Conservation (phyloP, 1,140 invertebrate genomes). For the Neotoxoptera formosana region DNA sequence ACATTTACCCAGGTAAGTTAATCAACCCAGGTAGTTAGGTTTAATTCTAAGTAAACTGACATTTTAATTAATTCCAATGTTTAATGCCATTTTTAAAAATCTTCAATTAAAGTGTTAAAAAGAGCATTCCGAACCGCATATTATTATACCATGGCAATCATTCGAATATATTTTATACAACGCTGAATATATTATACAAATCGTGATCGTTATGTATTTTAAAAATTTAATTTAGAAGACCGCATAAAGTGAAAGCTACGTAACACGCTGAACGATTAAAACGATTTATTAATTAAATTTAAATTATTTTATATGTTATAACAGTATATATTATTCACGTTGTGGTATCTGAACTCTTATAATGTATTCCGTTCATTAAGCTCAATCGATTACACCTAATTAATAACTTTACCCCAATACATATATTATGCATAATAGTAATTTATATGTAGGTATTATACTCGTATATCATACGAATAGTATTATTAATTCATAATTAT, state of each 20-base stretch:
- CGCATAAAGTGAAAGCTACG: background rate
- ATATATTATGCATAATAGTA: background rate
- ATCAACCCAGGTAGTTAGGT: no score
- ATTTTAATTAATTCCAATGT: background rate
- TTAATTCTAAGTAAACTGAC: background rate
- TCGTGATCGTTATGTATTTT: conserved; percentile 8
- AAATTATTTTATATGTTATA: background rate
- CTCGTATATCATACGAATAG: background rate
- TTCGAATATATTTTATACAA: background rate
- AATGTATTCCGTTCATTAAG: background rate
- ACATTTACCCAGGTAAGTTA: background rate
- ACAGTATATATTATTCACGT: background rate
- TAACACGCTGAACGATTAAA: background rate
- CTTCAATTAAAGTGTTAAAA: background rate
- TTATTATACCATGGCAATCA: conserved; percentile 7
- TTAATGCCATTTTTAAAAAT: conserved; percentile 17
- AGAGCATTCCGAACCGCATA: background rate
- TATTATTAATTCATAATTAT: background rate
- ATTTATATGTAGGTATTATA: background rate
- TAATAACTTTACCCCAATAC: background rate
- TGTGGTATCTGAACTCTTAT: background rate
- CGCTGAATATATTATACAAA: conserved; percentile 24
- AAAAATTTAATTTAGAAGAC: conserved; percentile 33
- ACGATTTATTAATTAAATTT: conserved; percentile 34
- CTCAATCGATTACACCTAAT: background rate